phyloP scores from a whole-genome alignment of 2,797 vertebrate genomes.

The Dendrocincla fuliginosa region DNA sequence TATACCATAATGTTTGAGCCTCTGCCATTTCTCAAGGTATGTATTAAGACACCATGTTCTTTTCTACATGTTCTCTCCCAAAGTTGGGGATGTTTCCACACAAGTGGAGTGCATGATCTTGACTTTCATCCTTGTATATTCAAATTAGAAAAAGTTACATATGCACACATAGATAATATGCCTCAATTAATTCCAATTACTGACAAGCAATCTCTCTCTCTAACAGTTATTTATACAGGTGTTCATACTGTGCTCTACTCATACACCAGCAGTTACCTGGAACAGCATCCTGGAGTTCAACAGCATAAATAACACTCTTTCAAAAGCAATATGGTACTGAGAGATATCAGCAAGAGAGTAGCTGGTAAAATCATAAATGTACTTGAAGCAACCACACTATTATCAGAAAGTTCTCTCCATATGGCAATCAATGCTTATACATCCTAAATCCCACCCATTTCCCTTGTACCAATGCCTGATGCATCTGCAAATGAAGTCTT shows the following conservation, averaged over 20 bases:
- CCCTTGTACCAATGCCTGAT: background rate
- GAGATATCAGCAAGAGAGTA: background rate
- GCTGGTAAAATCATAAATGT: background rate
- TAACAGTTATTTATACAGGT: background rate
- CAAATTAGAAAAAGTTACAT: background rate
- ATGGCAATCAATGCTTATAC: background rate
- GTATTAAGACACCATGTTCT: background rate
- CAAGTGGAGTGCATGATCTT: background rate
- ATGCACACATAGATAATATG: fast-evolving
- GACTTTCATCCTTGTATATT: background rate
- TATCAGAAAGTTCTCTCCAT: background rate
- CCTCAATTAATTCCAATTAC: background rate
- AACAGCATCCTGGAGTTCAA: background rate
- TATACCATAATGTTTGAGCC: background rate
- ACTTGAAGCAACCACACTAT: background rate
- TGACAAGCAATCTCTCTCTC: background rate
- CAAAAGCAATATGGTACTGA: background rate
- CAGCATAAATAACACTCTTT: background rate
- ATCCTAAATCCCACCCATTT: background rate
- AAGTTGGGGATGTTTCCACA: background rate
- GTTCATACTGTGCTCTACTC: background rate
- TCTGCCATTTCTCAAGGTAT: background rate
- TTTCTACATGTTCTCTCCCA: background rate
- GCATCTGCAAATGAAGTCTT: background rate
- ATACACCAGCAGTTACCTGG: background rate